A percentile compares a stretch with the other conserved stretches of the same genome.
phyloP scores from a whole-genome alignment of 2,797 vertebrate species.

The Nannoperca obscura region DNA sequence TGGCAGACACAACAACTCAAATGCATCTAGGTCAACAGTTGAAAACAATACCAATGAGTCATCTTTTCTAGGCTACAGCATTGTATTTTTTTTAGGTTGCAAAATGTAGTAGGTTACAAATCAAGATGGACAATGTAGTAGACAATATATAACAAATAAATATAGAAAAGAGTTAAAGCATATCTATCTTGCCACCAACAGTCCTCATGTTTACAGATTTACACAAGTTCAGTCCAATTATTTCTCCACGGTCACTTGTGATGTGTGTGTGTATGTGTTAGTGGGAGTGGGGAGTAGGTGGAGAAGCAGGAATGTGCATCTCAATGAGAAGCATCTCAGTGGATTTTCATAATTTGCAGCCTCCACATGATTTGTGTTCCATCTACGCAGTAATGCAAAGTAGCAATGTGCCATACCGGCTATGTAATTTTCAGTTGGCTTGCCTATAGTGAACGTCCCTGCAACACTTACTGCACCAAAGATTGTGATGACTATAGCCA shows the following conservation, averaged over 20 bases:
- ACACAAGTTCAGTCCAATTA: slow-evolving; percentile 51
- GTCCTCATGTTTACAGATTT: slow-evolving; percentile 24
- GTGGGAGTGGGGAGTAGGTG: slow-evolving; percentile 39
- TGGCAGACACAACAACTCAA: slow-evolving; percentile 12
- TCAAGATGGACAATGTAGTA: background rate
- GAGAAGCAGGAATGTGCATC: slow-evolving; percentile 54
- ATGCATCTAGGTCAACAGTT: slow-evolving; percentile 55
- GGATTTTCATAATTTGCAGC: slow-evolving; percentile 55
- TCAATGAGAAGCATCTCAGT: slow-evolving; percentile 55
- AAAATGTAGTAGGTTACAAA: background rate
- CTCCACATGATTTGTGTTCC: slow-evolving; percentile 47
- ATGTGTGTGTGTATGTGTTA: slow-evolving; percentile 9
- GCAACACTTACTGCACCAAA: slow-evolving; percentile 6
- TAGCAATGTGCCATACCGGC: slow-evolving; percentile 1
- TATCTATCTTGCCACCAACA: background rate
- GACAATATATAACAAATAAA: background rate
- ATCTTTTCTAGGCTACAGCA: slow-evolving; percentile 23
- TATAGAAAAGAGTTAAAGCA: background rate
- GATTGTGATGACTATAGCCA: background rate
- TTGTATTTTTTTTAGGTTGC: background rate
- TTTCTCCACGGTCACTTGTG: slow-evolving; percentile 9
- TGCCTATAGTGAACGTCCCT: background rate
- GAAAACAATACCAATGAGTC: slow-evolving; percentile 47
- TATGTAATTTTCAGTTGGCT: background rate
- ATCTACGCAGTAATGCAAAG: slow-evolving; percentile 28